Evolutionary conservation across 2,888 invertebrate species (phyloP), one percentile per base, ranked within the genome.

Genomic region (Tineola bisselliella): DNA sequence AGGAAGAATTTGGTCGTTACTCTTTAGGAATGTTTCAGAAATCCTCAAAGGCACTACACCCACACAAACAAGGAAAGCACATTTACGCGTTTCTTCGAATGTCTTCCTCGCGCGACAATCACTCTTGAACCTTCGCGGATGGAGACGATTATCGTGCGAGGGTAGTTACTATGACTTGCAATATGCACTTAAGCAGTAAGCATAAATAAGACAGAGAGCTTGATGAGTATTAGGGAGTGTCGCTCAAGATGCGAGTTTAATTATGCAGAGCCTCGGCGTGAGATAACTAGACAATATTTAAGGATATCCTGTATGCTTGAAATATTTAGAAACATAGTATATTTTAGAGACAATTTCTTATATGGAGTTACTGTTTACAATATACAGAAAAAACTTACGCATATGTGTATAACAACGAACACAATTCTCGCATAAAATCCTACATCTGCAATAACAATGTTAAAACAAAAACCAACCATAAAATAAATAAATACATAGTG

Each of bases 221-320:
- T 48, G 60, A 60, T 60, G 60, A 60, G 60, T 60, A 44, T 48
- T 44, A 60, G 48, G 48, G 60, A 48, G 48, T 48, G 59, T 44
- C 60, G n/a, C 48, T 60, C 19, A 60, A 48, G 30, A 60, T 48
- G 48, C 63, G 61, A 61, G 67, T 66, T 72, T 69, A 74, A 70
- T 72, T 72, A 75, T 74, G 74, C 69, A 72, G 70, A 69, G 64
- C 65, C 64, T 64, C 54, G 61, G 65, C 62, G 64, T 66, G 25
- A 43, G 59, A 38, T 48, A 48, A 48, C 11, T 48, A 48, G 18
- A 48, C n/a, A n/a, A 11, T 15, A 48, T 48, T n/a, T 15, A 15
- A 5, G 12, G 17, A 18, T 15, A 48, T 48, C 13, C 15, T 15
- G 44, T 44, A 12, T 4, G 48, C 48, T n/a, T 38, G 10, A 38